Conservation (phyloP, 2,797 vertebrate species). For the Botia kubotai region DNA sequence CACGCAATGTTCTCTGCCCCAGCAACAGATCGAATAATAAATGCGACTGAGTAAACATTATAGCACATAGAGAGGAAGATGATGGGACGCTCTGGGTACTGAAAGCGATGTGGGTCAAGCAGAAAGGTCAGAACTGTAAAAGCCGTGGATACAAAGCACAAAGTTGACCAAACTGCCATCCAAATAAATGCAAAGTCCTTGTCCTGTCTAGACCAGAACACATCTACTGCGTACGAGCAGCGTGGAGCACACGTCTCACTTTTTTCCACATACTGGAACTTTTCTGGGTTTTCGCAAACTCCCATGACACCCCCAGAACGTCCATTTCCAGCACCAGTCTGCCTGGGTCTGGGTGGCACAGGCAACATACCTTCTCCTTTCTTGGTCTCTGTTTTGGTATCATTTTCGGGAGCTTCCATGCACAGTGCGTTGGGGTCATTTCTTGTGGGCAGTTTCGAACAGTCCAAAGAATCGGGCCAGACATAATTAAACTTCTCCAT, state of each 20-base stretch:
- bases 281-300: constrained; percentile 89
- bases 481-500: constrained; percentile 97
- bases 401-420: constrained; percentile 97
- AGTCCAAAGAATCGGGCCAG: constrained; percentile 96
- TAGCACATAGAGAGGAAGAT: constrained; percentile 99
- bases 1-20: constrained; percentile 95
- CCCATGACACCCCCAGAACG: constrained; percentile 68
- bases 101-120: constrained; percentile 95
- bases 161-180: constrained; percentile 96
- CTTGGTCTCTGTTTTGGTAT: constrained; percentile 82
- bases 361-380: constrained; percentile 88
- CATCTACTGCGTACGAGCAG: constrained; percentile 90
- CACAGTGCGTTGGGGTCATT: constrained; percentile 96
- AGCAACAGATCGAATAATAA: constrained; percentile 92
- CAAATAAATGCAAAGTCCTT: constrained; percentile 98
- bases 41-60: constrained; percentile 95
- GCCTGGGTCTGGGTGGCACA: constrained; percentile 77
- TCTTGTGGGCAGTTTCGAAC: constrained; percentile 89
- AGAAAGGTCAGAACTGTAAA: constrained; percentile 98
- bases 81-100: constrained; percentile 97
- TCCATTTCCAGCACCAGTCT: constrained; percentile 66
- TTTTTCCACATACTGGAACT: constrained; percentile 95
- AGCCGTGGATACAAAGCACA: constrained; percentile 95
- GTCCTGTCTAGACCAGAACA: constrained; percentile 94
- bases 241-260: constrained; percentile 90